These are phyloP conservation scores for Butorides virescens DNA, from an alignment of 2,113 vertebrate genomes.

Conservation along the genomic window DNA sequence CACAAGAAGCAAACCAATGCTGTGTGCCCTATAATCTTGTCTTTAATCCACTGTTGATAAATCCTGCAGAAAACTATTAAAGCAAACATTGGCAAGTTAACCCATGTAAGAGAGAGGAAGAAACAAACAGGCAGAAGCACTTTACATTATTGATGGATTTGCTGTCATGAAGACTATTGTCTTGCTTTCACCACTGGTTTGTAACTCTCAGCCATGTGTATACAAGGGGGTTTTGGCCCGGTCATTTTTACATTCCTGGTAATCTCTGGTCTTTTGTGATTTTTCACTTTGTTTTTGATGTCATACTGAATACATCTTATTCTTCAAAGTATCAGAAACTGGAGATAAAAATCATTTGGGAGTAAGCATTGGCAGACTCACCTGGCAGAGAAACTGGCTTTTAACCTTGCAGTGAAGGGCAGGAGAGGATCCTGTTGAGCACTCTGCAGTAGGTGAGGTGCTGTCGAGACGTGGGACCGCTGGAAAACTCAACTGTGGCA, in stretches of 20 bases:
- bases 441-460: background rate
- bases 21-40: background rate
- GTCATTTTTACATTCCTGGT: background rate
- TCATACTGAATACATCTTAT: background rate
- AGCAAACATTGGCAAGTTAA: background rate
- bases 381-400: background rate
- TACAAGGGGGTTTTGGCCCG: background rate
- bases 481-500: background rate
- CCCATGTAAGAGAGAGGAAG: background rate
- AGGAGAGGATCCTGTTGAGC: background rate
- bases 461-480: background rate
- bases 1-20: background rate
- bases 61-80: background rate
- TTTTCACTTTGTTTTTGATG: background rate
- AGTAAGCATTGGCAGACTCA: background rate
- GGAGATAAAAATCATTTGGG: background rate
- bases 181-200: background rate
- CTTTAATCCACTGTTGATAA: conserved; percentile 13
- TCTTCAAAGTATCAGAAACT: conserved; percentile 11
- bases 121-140: background rate
- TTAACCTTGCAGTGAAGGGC: background rate
- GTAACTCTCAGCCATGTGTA: background rate
- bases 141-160: background rate
- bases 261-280: background rate
- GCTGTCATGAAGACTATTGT: background rate